phyloP scores from a whole-genome alignment of 2,888 invertebrate genomes.

The Adelognathus sp. region DNA sequence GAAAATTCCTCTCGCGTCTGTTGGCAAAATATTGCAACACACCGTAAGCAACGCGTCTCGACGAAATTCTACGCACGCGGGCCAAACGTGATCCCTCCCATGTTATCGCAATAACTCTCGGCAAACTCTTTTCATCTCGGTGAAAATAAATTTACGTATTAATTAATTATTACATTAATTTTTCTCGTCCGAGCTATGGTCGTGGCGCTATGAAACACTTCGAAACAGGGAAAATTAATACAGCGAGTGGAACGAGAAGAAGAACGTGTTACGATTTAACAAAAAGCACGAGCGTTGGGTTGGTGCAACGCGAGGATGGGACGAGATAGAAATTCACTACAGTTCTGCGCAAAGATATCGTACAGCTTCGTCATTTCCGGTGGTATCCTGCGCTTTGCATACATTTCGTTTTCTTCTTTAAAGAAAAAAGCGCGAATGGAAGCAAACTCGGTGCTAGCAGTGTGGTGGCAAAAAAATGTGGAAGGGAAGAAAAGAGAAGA shows the following conservation, averaged over 20 bases:
- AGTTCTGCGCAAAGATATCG: slow-evolving; percentile 8
- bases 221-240: slow-evolving; percentile 17
- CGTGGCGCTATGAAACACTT: background rate
- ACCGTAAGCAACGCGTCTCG: background rate
- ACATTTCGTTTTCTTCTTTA: background rate
- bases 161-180: background rate
- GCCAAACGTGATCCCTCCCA: background rate
- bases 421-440: background rate
- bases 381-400: background rate
- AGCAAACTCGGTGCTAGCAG: background rate
- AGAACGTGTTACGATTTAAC: slow-evolving; percentile 29
- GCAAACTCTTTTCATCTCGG: background rate
- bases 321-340: slow-evolving; percentile 20
- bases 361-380: slow-evolving; percentile 29
- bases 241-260: background rate
- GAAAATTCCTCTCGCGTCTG: too few relatives aligned
- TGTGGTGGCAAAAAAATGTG: slow-evolving; percentile 11
- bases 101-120: background rate
- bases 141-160: background rate
- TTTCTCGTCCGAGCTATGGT: background rate
- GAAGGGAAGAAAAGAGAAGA: slow-evolving; percentile 3
- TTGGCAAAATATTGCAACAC: background rate
- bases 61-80: background rate
- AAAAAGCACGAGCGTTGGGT: slow-evolving; percentile 13
- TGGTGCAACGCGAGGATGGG: background rate